Evolutionary conservation across 2,888 invertebrate species (phyloP).

Genomic region (Chymomyza amoena): DNA sequence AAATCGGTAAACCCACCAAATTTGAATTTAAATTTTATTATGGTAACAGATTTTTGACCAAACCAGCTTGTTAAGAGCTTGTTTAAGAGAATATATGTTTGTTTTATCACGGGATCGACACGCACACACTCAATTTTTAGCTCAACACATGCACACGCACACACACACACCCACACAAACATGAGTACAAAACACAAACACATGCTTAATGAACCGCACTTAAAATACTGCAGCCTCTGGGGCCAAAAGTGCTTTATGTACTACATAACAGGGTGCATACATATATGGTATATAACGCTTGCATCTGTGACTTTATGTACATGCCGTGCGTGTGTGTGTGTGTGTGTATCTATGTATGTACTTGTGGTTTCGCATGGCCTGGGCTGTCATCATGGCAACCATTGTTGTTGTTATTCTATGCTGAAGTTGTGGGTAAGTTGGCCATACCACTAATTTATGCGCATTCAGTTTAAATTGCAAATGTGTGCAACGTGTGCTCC

Average conservation of each 20-base stretch:
- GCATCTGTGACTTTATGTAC: conserved; percentile 14
- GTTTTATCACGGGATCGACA: no score
- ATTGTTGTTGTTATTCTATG: conserved; percentile 4
- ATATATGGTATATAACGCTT: conserved; percentile 2
- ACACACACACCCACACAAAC: background rate
- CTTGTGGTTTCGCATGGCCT: conserved; percentile 11
- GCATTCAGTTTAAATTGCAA: conserved; percentile 68
- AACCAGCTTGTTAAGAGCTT: no score
- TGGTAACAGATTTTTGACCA: no score
- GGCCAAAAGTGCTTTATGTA: background rate
- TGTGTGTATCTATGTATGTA: background rate
- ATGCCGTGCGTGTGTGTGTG: background rate
- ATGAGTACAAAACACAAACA: conserved; percentile 15
- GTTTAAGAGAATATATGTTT: no score
- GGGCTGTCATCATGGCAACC: conserved; percentile 14
- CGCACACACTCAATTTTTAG: background rate
- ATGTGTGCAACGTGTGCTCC: conserved; percentile 52
- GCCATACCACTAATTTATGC: conserved; percentile 65
- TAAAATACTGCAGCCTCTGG: background rate
- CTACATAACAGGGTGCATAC: background rate
- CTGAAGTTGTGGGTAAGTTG: conserved; percentile 32
- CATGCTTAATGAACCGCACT: conserved; percentile 34
- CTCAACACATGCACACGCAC: background rate
- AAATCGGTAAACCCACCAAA: no score
- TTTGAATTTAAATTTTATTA: no score